These are phyloP conservation scores for Cyrtorhinus lividipennis DNA, from an alignment of 1,140 invertebrate genomes.

Conservation along the genomic window DNA sequence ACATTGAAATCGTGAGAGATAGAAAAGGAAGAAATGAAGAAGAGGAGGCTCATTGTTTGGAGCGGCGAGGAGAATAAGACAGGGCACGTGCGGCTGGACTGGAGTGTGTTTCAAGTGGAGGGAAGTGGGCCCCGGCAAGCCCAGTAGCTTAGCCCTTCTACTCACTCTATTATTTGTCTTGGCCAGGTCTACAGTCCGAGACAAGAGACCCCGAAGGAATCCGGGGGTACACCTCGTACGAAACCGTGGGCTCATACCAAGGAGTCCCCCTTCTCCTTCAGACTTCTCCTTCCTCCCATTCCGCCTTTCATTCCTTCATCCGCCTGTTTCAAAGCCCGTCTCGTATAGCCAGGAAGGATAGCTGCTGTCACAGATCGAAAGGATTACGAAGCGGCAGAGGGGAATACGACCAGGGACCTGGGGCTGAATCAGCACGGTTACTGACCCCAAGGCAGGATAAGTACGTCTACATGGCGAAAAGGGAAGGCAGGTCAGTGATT, in stretches of 20 bases:
- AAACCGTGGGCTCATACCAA: background rate
- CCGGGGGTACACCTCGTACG: conserved; percentile 1
- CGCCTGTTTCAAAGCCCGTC: background rate
- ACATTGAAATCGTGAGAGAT: background rate
- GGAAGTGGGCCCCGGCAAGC: conserved; percentile 11
- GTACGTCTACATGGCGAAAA: too few relatives aligned
- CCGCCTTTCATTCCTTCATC: background rate
- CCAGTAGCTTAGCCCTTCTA: conserved; percentile 14
- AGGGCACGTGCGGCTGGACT: conserved; percentile 25
- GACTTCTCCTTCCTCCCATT: background rate
- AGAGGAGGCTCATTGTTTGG: background rate
- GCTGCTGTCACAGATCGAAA: too few relatives aligned
- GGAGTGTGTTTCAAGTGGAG: conserved; percentile 19
- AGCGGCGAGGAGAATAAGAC: conserved; percentile 16
- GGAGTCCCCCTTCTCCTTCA: background rate
- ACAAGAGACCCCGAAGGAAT: conserved; percentile 3
- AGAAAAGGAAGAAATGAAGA: background rate
- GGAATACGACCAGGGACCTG: too few relatives aligned
- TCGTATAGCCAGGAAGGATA: too few relatives aligned
- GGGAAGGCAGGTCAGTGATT: too few relatives aligned
- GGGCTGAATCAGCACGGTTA: too few relatives aligned
- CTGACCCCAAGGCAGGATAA: too few relatives aligned
- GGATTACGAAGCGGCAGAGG: too few relatives aligned
- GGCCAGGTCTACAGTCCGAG: conserved; percentile 7
- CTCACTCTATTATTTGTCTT: conserved; percentile 10